Conservation (phyloP, 2,888 invertebrate species). For the Drosophila mimetica region DNA sequence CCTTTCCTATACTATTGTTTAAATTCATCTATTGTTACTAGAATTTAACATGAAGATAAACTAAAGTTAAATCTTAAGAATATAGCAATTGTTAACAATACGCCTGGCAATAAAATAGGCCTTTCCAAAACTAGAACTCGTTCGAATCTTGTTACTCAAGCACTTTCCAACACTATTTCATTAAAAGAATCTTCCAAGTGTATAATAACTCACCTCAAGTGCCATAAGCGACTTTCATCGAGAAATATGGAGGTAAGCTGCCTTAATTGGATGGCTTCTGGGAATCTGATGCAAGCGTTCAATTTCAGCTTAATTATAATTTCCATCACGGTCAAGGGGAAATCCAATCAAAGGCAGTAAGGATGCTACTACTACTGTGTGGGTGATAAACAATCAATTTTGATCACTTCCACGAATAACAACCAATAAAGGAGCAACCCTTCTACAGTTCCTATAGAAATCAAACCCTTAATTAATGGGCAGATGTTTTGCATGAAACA, state of each 20-base stretch:
- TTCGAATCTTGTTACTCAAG: not conserved
- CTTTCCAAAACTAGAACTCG: not conserved
- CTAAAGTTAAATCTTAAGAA: too few relatives aligned
- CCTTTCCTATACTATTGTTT: too few relatives aligned
- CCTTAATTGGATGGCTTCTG: not conserved
- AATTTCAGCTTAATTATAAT: slow-evolving; percentile 1
- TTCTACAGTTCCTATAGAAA: not conserved
- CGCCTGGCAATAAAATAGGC: too few relatives aligned
- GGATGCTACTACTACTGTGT: not conserved
- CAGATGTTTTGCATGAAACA: not conserved
- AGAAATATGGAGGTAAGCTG: not conserved
- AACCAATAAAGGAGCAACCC: not conserved
- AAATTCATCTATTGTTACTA: too few relatives aligned
- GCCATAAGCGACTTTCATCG: not conserved
- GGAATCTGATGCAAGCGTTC: not conserved
- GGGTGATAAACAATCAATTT: not conserved
- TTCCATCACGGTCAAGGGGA: not conserved
- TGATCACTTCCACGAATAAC: not conserved
- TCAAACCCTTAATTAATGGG: not conserved
- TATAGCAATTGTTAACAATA: too few relatives aligned
- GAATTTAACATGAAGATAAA: too few relatives aligned
- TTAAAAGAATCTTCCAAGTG: not conserved
- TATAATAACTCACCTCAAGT: not conserved
- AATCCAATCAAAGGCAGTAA: not conserved
- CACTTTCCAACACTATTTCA: not conserved